Evolutionary conservation across 92 coral and sea anemone genomes (phyloP).

Genomic region (Porites divaricata): DNA sequence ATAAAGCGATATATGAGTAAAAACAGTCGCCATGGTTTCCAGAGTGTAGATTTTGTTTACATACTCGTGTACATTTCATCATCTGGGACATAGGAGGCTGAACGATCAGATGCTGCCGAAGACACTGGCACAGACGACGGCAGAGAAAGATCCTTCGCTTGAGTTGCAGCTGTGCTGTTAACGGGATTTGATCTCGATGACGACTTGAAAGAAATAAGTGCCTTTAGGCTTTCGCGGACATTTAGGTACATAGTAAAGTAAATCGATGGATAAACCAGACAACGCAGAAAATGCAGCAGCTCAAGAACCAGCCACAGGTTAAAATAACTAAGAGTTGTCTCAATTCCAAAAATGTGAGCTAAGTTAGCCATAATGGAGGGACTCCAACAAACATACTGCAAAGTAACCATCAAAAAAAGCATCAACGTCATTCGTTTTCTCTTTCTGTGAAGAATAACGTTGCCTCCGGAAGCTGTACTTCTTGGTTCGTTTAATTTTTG

Average conservation of each 20-base stretch:
- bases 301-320: conserved; percentile 73
- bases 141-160: conserved; percentile 9
- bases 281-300: conserved; percentile 73
- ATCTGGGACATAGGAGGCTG: conserved; percentile 29
- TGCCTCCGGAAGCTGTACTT: conserved; percentile 88
- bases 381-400: conserved; percentile 77
- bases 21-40: neutral
- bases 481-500: conserved; percentile 69
- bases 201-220: conserved; percentile 52
- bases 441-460: conserved; percentile 77
- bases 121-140: conserved; percentile 34
- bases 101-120: conserved; percentile 43
- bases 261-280: conserved; percentile 64
- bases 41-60: neutral
- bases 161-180: neutral
- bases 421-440: conserved; percentile 60
- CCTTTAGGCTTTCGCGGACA: conserved; percentile 55
- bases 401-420: conserved; percentile 52
- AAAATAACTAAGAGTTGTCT: conserved; percentile 45
- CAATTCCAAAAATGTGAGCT: conserved; percentile 30
- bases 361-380: conserved; percentile 70
- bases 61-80: conserved; percentile 20
- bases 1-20: neutral
- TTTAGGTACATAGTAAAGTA: conserved; percentile 71
- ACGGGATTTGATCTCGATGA: conserved; percentile 8